Evolutionary conservation across 2,113 vertebrate species (phyloP).

Genomic region (Pica pica): DNA sequence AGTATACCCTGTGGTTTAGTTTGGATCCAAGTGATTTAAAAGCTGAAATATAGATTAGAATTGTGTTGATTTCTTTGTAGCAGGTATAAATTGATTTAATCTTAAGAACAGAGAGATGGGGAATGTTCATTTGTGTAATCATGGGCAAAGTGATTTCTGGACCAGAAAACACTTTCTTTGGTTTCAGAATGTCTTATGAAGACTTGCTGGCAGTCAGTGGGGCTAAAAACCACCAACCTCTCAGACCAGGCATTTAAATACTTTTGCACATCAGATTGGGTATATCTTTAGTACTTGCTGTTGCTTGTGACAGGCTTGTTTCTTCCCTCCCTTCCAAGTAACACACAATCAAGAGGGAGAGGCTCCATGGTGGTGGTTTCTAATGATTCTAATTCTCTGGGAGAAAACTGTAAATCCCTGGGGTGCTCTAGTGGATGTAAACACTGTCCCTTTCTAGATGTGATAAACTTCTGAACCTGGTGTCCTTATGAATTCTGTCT

Average conservation of each 20-base stretch:
- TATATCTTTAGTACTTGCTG: not conserved
- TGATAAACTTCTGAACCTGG: not conserved
- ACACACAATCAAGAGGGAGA: fast-evolving
- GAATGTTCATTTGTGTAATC: not conserved
- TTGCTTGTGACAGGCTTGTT: not conserved
- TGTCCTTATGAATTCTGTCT: not conserved
- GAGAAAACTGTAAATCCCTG: not conserved
- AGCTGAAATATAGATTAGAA: not conserved
- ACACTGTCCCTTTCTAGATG: not conserved
- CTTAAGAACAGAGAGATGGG: not conserved
- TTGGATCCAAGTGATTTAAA: not conserved
- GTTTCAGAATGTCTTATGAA: not conserved
- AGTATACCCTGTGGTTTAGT: not conserved
- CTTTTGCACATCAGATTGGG: not conserved
- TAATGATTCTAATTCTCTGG: not conserved
- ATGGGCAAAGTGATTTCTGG: not conserved
- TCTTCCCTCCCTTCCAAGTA: not conserved
- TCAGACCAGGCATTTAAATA: not conserved
- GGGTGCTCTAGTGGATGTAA: not conserved
- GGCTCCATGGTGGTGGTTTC: not conserved
- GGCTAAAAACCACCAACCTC: not conserved
- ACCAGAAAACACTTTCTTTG: not conserved
- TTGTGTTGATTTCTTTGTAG: not conserved
- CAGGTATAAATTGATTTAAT: not conserved
- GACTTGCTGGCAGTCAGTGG: not conserved